Conservation (phyloP, 1,140 invertebrate species). For the Heterodera schachtii region DNA sequence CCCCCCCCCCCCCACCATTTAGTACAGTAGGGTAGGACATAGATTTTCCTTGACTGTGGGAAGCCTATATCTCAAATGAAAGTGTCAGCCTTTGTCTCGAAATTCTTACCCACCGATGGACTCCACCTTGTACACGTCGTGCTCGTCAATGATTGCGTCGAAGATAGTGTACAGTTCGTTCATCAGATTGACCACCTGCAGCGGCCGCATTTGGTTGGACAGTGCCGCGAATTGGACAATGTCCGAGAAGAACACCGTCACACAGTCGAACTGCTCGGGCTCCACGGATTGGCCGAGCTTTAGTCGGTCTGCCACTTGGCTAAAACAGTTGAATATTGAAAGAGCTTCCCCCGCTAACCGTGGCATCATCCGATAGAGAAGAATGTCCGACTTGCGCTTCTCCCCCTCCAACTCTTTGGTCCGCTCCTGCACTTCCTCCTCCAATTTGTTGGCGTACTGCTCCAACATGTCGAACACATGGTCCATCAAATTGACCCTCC, state of each 20-base stretch:
- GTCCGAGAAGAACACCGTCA: slow-evolving; percentile 82
- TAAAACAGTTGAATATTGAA: slow-evolving; percentile 42
- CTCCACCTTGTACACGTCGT: background rate
- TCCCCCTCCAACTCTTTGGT: slow-evolving; percentile 91
- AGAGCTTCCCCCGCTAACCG: slow-evolving; percentile 70
- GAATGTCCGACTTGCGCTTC: slow-evolving; percentile 89
- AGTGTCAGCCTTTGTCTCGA: too few species aligned
- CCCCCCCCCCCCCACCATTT: too few species aligned
- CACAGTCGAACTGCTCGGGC: slow-evolving; percentile 60
- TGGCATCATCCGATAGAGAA: slow-evolving; percentile 88
- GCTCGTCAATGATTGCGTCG: slow-evolving; percentile 75
- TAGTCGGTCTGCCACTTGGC: slow-evolving; percentile 62
- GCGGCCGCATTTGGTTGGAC: slow-evolving; percentile 80
- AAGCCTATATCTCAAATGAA: too few species aligned
- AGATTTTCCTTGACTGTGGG: too few species aligned
- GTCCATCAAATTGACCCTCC: slow-evolving; percentile 49
- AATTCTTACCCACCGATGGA: background rate
- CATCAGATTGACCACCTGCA: slow-evolving; percentile 80
- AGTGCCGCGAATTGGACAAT: slow-evolving; percentile 87
- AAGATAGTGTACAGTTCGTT: slow-evolving; percentile 82
- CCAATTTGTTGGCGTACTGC: slow-evolving; percentile 74
- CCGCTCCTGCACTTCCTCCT: slow-evolving; percentile 84
- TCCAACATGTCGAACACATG: slow-evolving; percentile 53
- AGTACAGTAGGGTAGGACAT: too few species aligned
- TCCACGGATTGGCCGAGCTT: slow-evolving; percentile 64